Conservation (phyloP, 2,888 invertebrate genomes). For the Synergus umbraculus region DNA sequence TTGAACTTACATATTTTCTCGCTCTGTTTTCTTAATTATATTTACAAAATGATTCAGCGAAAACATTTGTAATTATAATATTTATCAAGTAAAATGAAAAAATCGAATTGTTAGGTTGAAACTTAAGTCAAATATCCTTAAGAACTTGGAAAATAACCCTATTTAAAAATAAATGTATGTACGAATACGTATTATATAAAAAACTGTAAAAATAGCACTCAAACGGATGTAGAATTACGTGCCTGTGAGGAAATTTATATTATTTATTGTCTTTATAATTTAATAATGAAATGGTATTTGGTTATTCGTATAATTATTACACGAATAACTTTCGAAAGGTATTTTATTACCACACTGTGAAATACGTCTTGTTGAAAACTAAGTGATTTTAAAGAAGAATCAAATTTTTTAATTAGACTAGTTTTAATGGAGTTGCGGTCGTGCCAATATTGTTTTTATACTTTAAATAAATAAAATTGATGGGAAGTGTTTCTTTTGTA, state of each 20-base stretch:
- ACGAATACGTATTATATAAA: constrained; percentile 1
- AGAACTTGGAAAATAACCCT: neutral
- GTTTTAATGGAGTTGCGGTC: constrained; percentile 11
- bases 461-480: constrained; percentile 40
- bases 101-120: too few species aligned
- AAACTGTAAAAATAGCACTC: constrained; percentile 24
- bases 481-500: constrained; percentile 16
- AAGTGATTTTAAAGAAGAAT: constrained; percentile 5
- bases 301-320: neutral
- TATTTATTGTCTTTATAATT: constrained; percentile 31
- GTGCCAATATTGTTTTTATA: constrained; percentile 24
- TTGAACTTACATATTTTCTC: neutral
- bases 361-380: neutral
- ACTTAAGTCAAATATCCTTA: too few species aligned
- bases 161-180: neutral
- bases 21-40: too few species aligned
- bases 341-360: constrained; percentile 8
- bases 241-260: constrained; percentile 22
- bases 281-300: constrained; percentile 22
- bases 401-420: constrained; percentile 17
- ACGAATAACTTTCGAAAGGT: neutral
- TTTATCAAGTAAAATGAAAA: too few species aligned
- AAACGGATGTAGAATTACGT: constrained; percentile 23
- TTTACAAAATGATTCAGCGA: too few species aligned
- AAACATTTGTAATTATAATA: too few species aligned